phyloP scores from a whole-genome alignment of 2,113 vertebrate species.

The Oreochromis spilurus region DNA sequence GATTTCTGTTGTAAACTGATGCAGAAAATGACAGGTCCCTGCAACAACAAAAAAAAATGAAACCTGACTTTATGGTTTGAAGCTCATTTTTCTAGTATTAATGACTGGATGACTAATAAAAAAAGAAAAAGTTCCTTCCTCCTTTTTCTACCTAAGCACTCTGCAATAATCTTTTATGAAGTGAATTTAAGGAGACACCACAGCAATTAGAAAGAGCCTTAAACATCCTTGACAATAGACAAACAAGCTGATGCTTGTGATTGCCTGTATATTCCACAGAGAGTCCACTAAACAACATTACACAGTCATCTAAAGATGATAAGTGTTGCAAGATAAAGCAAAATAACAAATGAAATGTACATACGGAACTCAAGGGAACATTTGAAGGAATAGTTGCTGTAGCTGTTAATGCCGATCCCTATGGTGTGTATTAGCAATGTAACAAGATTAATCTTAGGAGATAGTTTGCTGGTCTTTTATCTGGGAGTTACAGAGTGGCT shows the following conservation, averaged over 20 bases:
- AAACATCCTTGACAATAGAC: not conserved
- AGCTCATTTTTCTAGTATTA: not conserved
- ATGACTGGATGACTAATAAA: not conserved
- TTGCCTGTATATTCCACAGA: not conserved
- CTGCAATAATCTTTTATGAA: not conserved
- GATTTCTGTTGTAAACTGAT: not conserved
- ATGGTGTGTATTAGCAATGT: not conserved
- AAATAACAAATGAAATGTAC: not conserved
- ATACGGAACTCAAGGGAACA: not conserved
- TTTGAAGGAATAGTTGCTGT: not conserved
- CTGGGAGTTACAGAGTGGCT: not conserved
- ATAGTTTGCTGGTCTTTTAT: not conserved
- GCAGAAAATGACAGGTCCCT: not conserved
- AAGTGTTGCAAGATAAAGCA: not conserved
- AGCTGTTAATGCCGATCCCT: not conserved
- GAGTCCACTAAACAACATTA: not conserved
- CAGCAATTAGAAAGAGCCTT: not conserved
- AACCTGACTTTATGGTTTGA: not conserved
- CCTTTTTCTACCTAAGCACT: not conserved
- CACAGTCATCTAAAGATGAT: not conserved
- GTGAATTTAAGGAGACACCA: not conserved
- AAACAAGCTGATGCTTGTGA: not conserved
- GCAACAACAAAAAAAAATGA: not conserved
- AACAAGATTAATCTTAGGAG: not conserved
- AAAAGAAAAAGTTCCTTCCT: not conserved